Evolutionary conservation across 2,113 vertebrate genomes (phyloP), one percentile per base, ranked within the genome.

Genomic region (Bufo gargarizans): DNA sequence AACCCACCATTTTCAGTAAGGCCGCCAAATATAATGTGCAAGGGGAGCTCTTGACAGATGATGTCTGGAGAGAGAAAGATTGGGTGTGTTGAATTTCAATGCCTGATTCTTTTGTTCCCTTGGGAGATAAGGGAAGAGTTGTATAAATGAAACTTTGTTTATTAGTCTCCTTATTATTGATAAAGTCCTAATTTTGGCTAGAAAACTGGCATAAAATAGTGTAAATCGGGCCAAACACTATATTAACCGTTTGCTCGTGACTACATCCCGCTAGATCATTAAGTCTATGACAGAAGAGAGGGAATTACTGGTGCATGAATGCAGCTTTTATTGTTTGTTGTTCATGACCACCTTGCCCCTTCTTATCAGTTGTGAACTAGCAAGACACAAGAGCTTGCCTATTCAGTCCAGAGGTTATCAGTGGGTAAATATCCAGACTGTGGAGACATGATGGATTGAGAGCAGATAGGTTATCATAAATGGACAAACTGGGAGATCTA

Each of bases 401-500:
- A 90, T 91, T 90, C 76, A 45, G 19, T 90, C 90, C 94, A 96
- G 93, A 94, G 94, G 95, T 95, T 96, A 95, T 96, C 95, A 91
- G 85, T 77, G n/a, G 72, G 89, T 83, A 92, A 93, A 95, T 93
- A 92, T 91, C 92, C 91, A 91, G 90, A 90, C 90, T 90, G 87
- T 90, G 89, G 65, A 89, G 89, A 91, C 90, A 90, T 91, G 92
- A 90, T 89, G 92, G 91, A 95, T 91, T 93, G 93, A 93, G 92
- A 91, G 72, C 93, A 95, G 93, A 92, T 90, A 92, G 91, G 85
- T 89, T 92, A 67, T 59, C 89, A 91, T 91, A 92, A 92, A 90
- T 93, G 94, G 92, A 92, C 85, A 78, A 87, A 89, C 90, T 82
- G 90, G 90, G 90, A 85, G 86, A 87, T 91, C 90, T 47, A 14